Conservation (phyloP, 2,113 vertebrate species). For the Desmodus rotundus region DNA sequence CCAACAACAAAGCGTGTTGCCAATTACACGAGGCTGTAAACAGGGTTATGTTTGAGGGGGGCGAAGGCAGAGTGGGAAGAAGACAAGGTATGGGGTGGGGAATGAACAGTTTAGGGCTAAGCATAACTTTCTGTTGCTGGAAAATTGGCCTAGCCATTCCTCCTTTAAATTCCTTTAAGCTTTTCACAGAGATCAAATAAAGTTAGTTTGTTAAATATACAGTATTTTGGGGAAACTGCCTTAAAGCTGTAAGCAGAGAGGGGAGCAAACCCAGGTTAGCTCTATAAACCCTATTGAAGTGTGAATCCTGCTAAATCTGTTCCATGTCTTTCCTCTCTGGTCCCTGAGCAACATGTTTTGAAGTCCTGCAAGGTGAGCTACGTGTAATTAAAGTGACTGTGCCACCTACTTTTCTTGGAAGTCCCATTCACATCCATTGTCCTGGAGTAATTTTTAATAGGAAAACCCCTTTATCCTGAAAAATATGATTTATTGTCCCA, state of each 20-base stretch:
- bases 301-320: slow-evolving; percentile 14
- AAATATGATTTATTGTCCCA: neutral
- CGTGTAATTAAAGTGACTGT: neutral
- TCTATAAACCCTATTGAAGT: slow-evolving; percentile 44
- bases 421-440: neutral
- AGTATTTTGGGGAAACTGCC: slow-evolving; percentile 31
- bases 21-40: slow-evolving; percentile 27
- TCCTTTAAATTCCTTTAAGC: slow-evolving; percentile 49
- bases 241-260: slow-evolving; percentile 9
- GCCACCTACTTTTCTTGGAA: neutral
- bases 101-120: neutral
- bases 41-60: neutral
- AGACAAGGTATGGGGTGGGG: neutral
- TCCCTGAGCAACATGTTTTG: neutral
- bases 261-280: neutral
- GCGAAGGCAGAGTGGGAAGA: neutral
- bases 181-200: slow-evolving; percentile 48
- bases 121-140: neutral
- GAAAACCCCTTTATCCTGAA: neutral
- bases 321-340: neutral
- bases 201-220: slow-evolving; percentile 49
- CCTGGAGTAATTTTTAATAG: neutral
- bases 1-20: slow-evolving; percentile 43
- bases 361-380: neutral
- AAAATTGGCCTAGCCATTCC: slow-evolving; percentile 14